phyloP scores from a whole-genome alignment of 2,113 vertebrate genomes.

The Cochlearius cochlearius region DNA sequence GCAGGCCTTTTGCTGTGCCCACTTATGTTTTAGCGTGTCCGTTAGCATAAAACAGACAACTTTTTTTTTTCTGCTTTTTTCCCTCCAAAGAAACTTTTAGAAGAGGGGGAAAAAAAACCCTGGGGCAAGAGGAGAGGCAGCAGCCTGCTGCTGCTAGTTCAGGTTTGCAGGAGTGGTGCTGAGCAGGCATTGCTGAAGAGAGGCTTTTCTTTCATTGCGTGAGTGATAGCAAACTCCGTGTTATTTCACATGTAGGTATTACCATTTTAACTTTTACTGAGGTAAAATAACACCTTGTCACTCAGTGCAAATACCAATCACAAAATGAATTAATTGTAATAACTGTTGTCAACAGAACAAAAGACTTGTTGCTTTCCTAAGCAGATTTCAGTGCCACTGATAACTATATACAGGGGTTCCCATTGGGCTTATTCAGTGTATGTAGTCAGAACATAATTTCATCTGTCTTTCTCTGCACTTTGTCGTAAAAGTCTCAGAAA shows the following conservation, averaged over 20 bases:
- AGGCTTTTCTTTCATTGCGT: constrained; percentile 68
- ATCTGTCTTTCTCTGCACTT: constrained; percentile 69
- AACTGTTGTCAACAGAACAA: constrained; percentile 87
- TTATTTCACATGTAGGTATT: constrained; percentile 83
- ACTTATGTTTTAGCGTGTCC: background rate
- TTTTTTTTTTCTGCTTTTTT: background rate
- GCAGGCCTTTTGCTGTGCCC: background rate
- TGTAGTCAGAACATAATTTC: constrained; percentile 72
- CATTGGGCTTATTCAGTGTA: constrained; percentile 67
- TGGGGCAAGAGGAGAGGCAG: background rate
- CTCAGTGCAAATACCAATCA: constrained; percentile 89
- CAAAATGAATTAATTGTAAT: constrained; percentile 93
- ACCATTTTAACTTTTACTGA: constrained; percentile 85
- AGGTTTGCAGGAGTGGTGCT: background rate
- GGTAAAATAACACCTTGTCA: constrained; percentile 96
- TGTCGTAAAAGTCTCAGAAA: constrained; percentile 66
- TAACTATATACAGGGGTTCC: constrained; percentile 72
- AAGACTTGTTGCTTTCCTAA: constrained; percentile 89
- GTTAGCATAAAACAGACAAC: background rate
- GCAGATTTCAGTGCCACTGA: constrained; percentile 78
- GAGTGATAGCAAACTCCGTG: constrained; percentile 77
- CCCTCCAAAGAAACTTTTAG: background rate
- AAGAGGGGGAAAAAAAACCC: background rate
- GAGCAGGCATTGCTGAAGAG: constrained; percentile 51
- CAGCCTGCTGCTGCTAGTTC: background rate